These are phyloP conservation scores for Helicoverpa zea DNA, from an alignment of 1,140 invertebrate species.

Conservation along the genomic window DNA sequence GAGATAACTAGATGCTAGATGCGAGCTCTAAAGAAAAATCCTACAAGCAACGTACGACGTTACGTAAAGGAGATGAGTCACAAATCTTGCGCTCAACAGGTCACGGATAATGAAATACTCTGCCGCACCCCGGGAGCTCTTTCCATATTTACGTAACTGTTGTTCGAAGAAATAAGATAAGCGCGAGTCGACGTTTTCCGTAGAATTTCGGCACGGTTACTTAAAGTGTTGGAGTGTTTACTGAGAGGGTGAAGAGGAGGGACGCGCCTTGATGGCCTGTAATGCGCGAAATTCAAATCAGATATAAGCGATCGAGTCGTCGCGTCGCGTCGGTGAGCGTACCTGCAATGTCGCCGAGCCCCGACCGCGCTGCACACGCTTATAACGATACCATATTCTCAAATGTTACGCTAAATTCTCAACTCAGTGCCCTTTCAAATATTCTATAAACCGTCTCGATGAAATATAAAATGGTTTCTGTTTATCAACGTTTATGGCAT, in stretches of 20 bases:
- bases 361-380: conserved; percentile 26
- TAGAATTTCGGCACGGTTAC: conserved; percentile 66
- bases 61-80: conserved; percentile 75
- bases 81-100: conserved; percentile 82
- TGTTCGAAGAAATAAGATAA: conserved; percentile 75
- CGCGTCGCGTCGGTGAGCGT: conserved; percentile 65
- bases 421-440: conserved; percentile 6
- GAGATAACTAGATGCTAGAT: conserved; percentile 70
- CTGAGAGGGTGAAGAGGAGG: conserved; percentile 39
- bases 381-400: conserved; percentile 45
- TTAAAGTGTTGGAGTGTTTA: conserved; percentile 51
- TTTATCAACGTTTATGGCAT: conserved; percentile 27
- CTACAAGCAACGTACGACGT: conserved; percentile 56
- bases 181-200: conserved; percentile 65
- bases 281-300: conserved; percentile 64
- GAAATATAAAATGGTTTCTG: conserved; percentile 16
- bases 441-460: conserved; percentile 19
- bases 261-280: conserved; percentile 42
- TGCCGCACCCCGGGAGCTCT: conserved; percentile 69
- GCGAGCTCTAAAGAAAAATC: conserved; percentile 60
- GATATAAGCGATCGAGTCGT: conserved; percentile 73
- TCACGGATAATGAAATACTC: conserved; percentile 82
- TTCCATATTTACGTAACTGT: conserved; percentile 80
- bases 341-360: conserved; percentile 27
- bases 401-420: conserved; percentile 24